Base-by-base conservation (phyloP, 1,140 invertebrate genomes). In the Papilio dardanus region DNA sequence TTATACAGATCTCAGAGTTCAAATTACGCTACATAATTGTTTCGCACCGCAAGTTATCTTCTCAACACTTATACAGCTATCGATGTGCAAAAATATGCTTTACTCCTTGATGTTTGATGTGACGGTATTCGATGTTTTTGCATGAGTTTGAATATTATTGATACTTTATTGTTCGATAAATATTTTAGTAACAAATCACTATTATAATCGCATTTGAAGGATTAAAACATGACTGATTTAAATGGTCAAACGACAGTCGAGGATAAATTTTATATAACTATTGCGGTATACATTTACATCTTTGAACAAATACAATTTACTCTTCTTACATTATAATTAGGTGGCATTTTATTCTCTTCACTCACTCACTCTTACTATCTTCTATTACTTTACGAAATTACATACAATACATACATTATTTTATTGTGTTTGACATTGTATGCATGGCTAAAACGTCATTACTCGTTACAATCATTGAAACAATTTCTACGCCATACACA, bases 1-100 rank as follows among this genome's bases (percentile, higher is more conserved):
- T 68, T 69, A 33, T 74, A 77, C 68, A 75, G 40, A 65, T 24
- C 2, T 40, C 40, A 46, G 21, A 10, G 5, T 54, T 28, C 24
- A 54, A 21, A 54, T 54, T 54, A 54, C 21, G 21, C 50, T 54
- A 54, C 12, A 54, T 54, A 24, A 24, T 24, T 24, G 50, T 54
- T 3, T 54, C 50, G 50, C 50, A 54, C 50, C 21, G 50, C 50
- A 54, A n/a, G 21, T 24, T 54, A 28, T 54, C 8, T 54, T 24
- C 21, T 54, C 50, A 24, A 54, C 21, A 54, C 50, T 21, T 8
- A 24, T 24, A 54, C 50, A 54, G 46, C 19, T 42, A n/a, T 50
- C 46, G 5, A 50, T 54, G 21, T 54, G 21, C 19, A 54, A 54
- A 54, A 54, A 54, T 10, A 2, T 54, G 21, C 21, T 54, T 54